Percentiles rank a stretch among this genome's conserved stretches.
phyloP scores from a whole-genome alignment of 2,888 invertebrate genomes.

The Lasioglossum figueresi region DNA sequence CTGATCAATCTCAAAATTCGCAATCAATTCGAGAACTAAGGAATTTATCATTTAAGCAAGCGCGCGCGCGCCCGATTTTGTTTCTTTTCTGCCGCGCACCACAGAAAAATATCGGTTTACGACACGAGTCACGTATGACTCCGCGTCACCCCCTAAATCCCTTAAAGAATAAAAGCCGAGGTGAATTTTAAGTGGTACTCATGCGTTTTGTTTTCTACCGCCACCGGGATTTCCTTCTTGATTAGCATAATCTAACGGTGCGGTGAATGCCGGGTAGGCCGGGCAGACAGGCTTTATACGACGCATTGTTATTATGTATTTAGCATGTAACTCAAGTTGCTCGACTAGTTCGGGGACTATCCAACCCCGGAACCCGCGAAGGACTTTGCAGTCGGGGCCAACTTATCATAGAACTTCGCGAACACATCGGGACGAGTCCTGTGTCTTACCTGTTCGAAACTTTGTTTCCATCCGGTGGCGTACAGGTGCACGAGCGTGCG shows the following conservation, averaged over 20 bases:
- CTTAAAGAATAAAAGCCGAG: slow-evolving; percentile 44
- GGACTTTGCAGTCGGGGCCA: slow-evolving; percentile 57
- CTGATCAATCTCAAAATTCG: not conserved
- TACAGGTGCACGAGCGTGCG: slow-evolving; percentile 34
- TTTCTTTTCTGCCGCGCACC: not conserved
- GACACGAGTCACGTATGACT: slow-evolving; percentile 56
- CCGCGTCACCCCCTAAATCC: slow-evolving; percentile 44
- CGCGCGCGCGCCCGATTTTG: not conserved
- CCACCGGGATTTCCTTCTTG: slow-evolving; percentile 49
- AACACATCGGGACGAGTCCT: slow-evolving; percentile 25
- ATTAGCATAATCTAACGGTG: slow-evolving; percentile 63
- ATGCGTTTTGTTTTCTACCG: slow-evolving; percentile 43
- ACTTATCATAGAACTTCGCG: slow-evolving; percentile 67
- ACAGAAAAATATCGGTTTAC: slow-evolving; percentile 23
- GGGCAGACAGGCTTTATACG: slow-evolving; percentile 25
- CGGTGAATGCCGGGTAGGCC: not conserved
- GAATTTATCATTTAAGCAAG: not conserved
- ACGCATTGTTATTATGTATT: slow-evolving; percentile 65
- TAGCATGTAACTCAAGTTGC: slow-evolving; percentile 59
- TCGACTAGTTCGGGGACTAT: slow-evolving; percentile 49
- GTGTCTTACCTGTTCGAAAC: slow-evolving; percentile 41
- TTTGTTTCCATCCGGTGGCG: slow-evolving; percentile 16
- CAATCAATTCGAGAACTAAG: not conserved
- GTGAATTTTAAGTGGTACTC: slow-evolving; percentile 48
- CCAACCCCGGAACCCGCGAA: slow-evolving; percentile 37